These are phyloP conservation scores for Drosophila punjabiensis DNA, from an alignment of 1,140 invertebrate species.

Conservation along the genomic window DNA sequence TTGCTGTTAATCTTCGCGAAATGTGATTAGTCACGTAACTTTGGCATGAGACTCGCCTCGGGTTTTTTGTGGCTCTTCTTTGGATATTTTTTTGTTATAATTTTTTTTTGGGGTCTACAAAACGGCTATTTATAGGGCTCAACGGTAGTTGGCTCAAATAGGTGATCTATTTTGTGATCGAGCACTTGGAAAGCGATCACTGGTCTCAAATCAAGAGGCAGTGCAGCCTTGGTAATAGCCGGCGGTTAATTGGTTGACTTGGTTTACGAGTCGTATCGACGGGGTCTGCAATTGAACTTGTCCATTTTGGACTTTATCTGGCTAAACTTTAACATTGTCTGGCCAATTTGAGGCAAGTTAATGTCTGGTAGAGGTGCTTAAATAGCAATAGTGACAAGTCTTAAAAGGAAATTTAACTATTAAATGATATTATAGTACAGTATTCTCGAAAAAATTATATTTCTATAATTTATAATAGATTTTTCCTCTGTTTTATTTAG, in stretches of 20 bases:
- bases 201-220: neutral
- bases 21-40: conserved; percentile 83
- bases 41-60: conserved; percentile 54
- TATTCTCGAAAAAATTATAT: neutral
- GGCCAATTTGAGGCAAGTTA: neutral
- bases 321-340: neutral
- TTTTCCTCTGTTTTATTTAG: neutral
- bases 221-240: conserved; percentile 12
- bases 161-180: conserved; percentile 34
- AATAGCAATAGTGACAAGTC: neutral
- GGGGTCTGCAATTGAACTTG: conserved; percentile 27
- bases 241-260: conserved; percentile 22
- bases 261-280: conserved; percentile 3
- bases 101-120: too few relatives aligned
- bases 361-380: neutral
- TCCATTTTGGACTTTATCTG: conserved; percentile 1
- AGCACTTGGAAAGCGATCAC: conserved; percentile 13
- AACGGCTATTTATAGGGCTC: conserved; percentile 55
- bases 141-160: conserved; percentile 37
- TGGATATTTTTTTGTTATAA: conserved; percentile 21
- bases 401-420: neutral
- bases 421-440: too few relatives aligned
- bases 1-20: conserved; percentile 78
- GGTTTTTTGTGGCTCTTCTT: conserved; percentile 25
- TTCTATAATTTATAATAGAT: neutral